Conservation (phyloP, 1,140 invertebrate genomes). For the Delia radicum region DNA sequence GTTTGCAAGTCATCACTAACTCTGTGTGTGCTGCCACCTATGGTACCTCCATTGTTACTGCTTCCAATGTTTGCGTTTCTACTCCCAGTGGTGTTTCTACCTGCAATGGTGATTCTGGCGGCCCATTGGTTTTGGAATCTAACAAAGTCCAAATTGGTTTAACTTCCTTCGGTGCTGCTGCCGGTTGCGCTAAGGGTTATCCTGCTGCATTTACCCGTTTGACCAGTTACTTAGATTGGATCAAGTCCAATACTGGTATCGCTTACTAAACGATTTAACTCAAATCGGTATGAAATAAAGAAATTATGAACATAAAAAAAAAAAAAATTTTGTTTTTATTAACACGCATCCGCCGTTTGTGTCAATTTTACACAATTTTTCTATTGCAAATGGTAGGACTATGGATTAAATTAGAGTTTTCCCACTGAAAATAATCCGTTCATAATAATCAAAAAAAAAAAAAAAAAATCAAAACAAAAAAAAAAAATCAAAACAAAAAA, state of each 20-base stretch:
- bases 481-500: too few species aligned
- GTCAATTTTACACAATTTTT: too few species aligned
- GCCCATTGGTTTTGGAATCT: conserved; percentile 57
- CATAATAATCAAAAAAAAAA: too few species aligned
- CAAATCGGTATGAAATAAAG: not conserved
- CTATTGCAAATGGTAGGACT: too few species aligned
- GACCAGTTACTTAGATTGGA: conserved; percentile 60
- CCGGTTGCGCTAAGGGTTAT: conserved; percentile 46
- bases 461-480: too few species aligned
- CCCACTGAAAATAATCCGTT: too few species aligned
- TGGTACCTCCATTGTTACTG: conserved; percentile 35
- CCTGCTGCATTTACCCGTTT: conserved; percentile 60
- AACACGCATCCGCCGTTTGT: too few species aligned
- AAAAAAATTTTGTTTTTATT: too few species aligned
- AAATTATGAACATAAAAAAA: not conserved
- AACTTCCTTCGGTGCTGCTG: conserved; percentile 51
- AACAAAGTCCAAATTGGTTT: conserved; percentile 55
- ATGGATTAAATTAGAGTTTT: too few species aligned
- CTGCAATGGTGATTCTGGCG: conserved; percentile 61
- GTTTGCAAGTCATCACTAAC: conserved; percentile 34
- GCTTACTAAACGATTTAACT: not conserved
- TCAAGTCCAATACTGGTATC: conserved; percentile 36
- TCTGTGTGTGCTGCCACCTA: conserved; percentile 29
- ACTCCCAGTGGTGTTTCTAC: conserved; percentile 36
- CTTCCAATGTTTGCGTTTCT: conserved; percentile 34